phyloP scores from a whole-genome alignment of 1,140 invertebrate species.

The Tachypleus tridentatus region DNA sequence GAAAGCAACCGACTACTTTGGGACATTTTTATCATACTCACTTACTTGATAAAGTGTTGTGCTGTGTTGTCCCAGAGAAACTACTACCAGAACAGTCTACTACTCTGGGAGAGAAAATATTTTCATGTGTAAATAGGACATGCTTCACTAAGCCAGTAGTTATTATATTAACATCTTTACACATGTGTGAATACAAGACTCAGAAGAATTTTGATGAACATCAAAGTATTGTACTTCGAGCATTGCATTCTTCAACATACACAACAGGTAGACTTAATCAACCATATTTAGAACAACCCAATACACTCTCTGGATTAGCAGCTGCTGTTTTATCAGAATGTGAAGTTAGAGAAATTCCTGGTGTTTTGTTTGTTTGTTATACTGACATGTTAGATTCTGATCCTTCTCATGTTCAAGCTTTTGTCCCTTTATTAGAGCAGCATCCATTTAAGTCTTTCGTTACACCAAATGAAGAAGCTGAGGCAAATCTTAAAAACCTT shows the following conservation, averaged over 20 bases:
- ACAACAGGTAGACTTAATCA: neutral
- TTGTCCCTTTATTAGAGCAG: too few species aligned
- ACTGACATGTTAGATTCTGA: too few species aligned
- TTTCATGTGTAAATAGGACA: neutral
- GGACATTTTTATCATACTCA: neutral
- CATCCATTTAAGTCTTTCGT: too few species aligned
- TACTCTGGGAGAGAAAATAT: neutral
- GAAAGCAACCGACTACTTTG: neutral
- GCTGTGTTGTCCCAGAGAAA: neutral
- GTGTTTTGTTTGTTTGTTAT: neutral
- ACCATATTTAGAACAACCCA: neutral
- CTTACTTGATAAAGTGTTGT: neutral
- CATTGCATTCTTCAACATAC: neutral
- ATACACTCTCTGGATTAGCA: neutral
- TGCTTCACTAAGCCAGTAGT: neutral
- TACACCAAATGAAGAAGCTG: too few species aligned
- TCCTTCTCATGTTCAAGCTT: too few species aligned
- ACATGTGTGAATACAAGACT: neutral
- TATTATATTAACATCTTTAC: neutral
- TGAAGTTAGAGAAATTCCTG: slow-evolving; percentile 1
- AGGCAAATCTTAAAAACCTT: too few species aligned
- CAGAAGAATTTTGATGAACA: neutral
- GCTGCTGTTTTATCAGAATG: slow-evolving; percentile 1
- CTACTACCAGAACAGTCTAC: neutral
- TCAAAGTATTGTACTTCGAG: neutral